phyloP scores from a whole-genome alignment of 2,113 vertebrate genomes.

The Hemiscyllium ocellatum region DNA sequence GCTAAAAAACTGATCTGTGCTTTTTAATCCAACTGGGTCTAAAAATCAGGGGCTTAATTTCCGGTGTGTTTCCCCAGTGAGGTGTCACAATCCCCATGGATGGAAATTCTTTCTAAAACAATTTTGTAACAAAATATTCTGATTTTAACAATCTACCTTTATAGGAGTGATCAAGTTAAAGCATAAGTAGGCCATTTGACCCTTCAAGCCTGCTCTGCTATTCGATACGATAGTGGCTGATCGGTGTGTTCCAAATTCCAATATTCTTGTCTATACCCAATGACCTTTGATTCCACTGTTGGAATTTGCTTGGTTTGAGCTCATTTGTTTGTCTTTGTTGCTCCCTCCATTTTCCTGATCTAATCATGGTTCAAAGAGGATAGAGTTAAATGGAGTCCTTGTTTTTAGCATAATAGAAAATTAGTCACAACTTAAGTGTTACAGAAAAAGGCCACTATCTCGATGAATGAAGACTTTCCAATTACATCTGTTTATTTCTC shows the following conservation, averaged over 20 bases:
- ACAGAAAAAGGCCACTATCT: background rate
- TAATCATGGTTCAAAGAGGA: background rate
- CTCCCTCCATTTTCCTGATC: background rate
- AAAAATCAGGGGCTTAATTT: too few relatives aligned
- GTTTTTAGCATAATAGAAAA: background rate
- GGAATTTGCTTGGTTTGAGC: background rate
- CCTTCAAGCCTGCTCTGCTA: too few relatives aligned
- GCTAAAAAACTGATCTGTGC: too few relatives aligned
- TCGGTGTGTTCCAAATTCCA: background rate
- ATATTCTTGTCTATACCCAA: too few relatives aligned
- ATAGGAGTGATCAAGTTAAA: too few relatives aligned
- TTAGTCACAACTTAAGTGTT: too few relatives aligned
- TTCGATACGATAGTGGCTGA: too few relatives aligned
- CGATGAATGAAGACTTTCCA: background rate
- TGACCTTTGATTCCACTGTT: too few relatives aligned
- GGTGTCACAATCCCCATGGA: background rate
- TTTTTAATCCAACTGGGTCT: too few relatives aligned
- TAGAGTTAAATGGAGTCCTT: background rate
- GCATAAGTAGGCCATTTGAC: too few relatives aligned
- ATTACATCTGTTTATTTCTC: background rate
- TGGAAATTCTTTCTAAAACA: background rate
- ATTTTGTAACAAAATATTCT: background rate
- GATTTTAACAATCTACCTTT: background rate
- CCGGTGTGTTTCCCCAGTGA: too few relatives aligned
- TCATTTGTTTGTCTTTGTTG: too few relatives aligned